Evolutionary conservation across 2,888 invertebrate genomes (phyloP).

Genomic region (Lasioglossum vierecki): DNA sequence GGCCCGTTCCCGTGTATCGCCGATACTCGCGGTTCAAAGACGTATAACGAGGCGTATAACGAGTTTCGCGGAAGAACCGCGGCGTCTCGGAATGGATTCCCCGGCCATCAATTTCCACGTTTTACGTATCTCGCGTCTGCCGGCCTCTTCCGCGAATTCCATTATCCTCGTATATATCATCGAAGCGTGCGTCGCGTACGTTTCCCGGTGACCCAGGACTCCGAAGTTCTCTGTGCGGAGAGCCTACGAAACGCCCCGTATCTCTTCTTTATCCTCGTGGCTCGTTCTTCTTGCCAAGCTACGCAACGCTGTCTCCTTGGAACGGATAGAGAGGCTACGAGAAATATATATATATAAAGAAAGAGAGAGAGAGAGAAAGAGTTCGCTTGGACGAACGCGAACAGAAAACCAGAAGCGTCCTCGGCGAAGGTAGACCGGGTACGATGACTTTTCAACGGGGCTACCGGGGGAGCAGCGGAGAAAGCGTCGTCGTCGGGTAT

Average conservation of each 20-base stretch:
- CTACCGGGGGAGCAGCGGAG: slow-evolving; percentile 50
- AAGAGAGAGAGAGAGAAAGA: background rate
- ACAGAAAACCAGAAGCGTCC: slow-evolving; percentile 59
- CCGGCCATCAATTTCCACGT: slow-evolving; percentile 28
- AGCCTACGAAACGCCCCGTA: slow-evolving; percentile 23
- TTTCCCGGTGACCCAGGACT: slow-evolving; percentile 29
- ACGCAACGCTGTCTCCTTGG: slow-evolving; percentile 20
- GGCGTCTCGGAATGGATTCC: slow-evolving; percentile 23
- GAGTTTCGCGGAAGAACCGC: slow-evolving; percentile 31
- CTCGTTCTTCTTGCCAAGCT: slow-evolving; percentile 21
- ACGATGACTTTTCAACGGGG: slow-evolving; percentile 62
- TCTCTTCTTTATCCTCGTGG: background rate
- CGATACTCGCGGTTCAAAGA: slow-evolving; percentile 21
- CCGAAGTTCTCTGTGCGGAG: slow-evolving; percentile 2
- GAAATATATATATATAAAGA: background rate
- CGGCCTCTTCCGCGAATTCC: slow-evolving; percentile 39
- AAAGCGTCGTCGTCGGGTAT: slow-evolving; percentile 43
- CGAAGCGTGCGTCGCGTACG: slow-evolving; percentile 16
- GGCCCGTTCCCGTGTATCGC: background rate
- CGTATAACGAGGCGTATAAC: slow-evolving; percentile 34
- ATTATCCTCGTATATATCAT: slow-evolving; percentile 39
- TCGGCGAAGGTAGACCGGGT: slow-evolving; percentile 44
- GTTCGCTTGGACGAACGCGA: slow-evolving; percentile 22
- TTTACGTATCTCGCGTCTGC: slow-evolving; percentile 31
- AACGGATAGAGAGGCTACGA: background rate